phyloP scores from a whole-genome alignment of 2,113 vertebrate genomes.

The Turdus rufiventris region DNA sequence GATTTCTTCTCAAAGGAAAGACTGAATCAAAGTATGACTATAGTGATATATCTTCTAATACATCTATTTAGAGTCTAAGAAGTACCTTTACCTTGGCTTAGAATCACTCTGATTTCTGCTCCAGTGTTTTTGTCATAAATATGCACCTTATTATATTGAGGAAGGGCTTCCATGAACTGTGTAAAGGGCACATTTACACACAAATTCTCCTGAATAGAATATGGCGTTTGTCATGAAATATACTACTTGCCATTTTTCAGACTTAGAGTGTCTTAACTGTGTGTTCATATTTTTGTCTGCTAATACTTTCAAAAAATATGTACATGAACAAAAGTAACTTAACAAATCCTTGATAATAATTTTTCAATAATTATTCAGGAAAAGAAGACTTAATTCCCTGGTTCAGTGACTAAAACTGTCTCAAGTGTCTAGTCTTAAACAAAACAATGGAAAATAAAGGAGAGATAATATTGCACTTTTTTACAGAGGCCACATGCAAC shows the following conservation, averaged over 20 bases:
- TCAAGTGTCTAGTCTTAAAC: neutral
- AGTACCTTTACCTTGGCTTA: slow-evolving; percentile 77
- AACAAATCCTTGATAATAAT: neutral
- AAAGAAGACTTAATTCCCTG: neutral
- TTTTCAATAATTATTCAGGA: neutral
- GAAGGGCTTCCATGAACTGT: neutral
- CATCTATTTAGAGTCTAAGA: slow-evolving; percentile 55
- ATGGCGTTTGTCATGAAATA: neutral
- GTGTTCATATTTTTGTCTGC: neutral
- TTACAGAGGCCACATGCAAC: neutral
- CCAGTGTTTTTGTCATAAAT: slow-evolving; percentile 55
- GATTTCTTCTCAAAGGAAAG: slow-evolving; percentile 66
- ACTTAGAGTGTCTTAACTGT: neutral
- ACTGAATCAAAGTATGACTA: slow-evolving; percentile 71
- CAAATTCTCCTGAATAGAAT: neutral
- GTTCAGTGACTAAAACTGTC: neutral
- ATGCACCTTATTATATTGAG: neutral
- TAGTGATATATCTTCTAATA: slow-evolving; percentile 64
- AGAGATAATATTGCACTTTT: neutral
- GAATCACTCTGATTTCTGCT: slow-evolving; percentile 53
- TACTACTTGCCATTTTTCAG: neutral
- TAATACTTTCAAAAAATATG: neutral
- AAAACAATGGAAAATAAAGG: neutral
- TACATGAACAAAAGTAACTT: neutral
- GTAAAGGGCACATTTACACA: neutral